These are phyloP conservation scores for Lutraria rhynchaena DNA, from an alignment of 1,140 invertebrate genomes.

Conservation along the genomic window DNA sequence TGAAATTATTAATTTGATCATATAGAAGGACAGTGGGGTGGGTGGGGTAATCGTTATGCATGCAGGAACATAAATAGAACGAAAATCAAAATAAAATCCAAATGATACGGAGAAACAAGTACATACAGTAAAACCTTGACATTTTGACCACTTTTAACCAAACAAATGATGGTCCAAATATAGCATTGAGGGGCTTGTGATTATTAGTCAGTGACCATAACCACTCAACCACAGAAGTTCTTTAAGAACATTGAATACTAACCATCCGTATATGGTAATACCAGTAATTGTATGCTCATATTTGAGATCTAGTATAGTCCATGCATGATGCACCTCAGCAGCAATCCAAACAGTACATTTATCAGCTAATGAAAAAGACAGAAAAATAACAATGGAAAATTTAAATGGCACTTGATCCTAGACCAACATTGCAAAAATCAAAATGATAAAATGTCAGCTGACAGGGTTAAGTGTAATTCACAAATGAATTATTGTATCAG, in stretches of 20 bases:
- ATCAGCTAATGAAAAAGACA: constrained; percentile 27
- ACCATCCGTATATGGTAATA: constrained; percentile 78
- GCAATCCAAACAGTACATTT: constrained; percentile 49
- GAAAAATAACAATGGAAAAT: neutral
- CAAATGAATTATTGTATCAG: neutral
- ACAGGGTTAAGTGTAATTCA: neutral
- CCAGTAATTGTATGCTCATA: constrained; percentile 75
- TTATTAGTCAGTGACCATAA: too few species aligned
- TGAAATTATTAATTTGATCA: too few species aligned
- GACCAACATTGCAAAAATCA: neutral
- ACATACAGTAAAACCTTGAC: too few species aligned
- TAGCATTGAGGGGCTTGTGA: too few species aligned
- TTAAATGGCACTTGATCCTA: neutral
- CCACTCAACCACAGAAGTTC: too few species aligned
- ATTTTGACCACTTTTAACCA: too few species aligned
- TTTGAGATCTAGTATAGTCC: constrained; percentile 77
- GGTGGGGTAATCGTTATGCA: too few species aligned
- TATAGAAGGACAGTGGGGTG: too few species aligned
- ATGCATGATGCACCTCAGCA: constrained; percentile 67
- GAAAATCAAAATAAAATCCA: too few species aligned
- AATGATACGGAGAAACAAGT: too few species aligned
- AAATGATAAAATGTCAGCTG: neutral
- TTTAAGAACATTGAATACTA: constrained; percentile 39
- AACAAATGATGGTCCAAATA: too few species aligned
- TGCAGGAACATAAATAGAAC: too few species aligned